phyloP scores from a whole-genome alignment of 2,888 invertebrate genomes.

The Euspilapteryx auroguttella region DNA sequence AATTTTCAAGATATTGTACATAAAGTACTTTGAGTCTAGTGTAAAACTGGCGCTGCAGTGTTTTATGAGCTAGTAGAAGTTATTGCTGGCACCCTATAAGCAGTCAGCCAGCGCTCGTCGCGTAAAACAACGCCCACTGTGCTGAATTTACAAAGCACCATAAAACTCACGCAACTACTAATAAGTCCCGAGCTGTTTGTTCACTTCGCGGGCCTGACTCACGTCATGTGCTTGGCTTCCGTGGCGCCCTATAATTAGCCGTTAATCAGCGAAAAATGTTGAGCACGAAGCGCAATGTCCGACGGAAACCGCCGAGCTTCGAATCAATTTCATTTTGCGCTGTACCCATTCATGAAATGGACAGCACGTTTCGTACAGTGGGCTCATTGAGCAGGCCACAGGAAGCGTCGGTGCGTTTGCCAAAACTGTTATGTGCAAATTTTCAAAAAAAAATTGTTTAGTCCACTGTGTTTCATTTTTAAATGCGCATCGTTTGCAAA shows the following conservation, averaged over 20 bases:
- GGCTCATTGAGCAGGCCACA: conserved; percentile 29
- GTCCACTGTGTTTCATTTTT: no score
- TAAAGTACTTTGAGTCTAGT: background rate
- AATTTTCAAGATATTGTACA: no score
- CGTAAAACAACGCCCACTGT: conserved; percentile 15
- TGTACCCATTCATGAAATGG: no score
- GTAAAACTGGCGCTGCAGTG: conserved; percentile 1
- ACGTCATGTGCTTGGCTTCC: conserved; percentile 33
- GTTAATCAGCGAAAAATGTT: conserved; percentile 51
- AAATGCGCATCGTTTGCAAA: no score
- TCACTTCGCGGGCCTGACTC: conserved; percentile 37
- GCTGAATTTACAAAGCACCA: conserved; percentile 13
- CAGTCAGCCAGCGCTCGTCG: conserved; percentile 4
- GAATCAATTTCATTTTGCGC: conserved; percentile 32
- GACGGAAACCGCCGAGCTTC: conserved; percentile 50
- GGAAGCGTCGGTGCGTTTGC: no score
- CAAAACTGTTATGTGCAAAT: no score
- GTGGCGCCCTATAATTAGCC: conserved; percentile 51
- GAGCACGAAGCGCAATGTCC: conserved; percentile 14
- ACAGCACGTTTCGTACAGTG: conserved; percentile 16
- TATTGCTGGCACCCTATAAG: conserved; percentile 3
- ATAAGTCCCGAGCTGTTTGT: conserved; percentile 26
- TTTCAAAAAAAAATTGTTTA: no score
- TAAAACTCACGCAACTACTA: conserved; percentile 19
- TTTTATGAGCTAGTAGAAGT: conserved; percentile 3